Evolutionary conservation across 2,113 vertebrate genomes (phyloP), one percentile per base, ranked within the genome.

Genomic region (Picathartes gymnocephalus): DNA sequence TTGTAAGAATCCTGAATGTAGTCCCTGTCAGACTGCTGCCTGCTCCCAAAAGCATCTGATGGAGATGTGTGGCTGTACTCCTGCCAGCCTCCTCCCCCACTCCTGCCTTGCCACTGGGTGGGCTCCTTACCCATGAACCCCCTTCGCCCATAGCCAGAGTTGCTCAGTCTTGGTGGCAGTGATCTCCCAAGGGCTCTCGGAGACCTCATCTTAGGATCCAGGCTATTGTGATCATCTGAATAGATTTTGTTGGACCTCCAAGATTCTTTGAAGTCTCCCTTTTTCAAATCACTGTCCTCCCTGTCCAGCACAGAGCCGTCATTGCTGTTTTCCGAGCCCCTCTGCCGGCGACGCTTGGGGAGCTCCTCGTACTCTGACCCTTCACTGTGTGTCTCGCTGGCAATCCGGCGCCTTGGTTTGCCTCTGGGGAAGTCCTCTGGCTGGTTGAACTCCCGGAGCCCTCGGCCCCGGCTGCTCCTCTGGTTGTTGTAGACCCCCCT

Each of bases 351-450:
- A 14, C 99, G 98, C 92, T 99, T 99, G 27, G 99, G 99, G 22
- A 99, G 98, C 74, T 99, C 99, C 89, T 99, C 99, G 0, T 99
- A 99, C 65, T 99, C 99, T 0, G 99, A 99, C n/a, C 99, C 98
- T 93, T 99, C 99, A 1, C 99, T 99, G 84, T 99, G 98, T 0
- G 99, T 99, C 97, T 99, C 99, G 0, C 99, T 99, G 15, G 99
- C 99, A 4, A 99, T 99, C 11, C 99, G 95, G 19, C 99, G 98
- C 24, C 99, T 96, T 2, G 99, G 98, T 80, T 98, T 99, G 53
- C 98, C 98, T 30, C 99, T 96, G 60, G 99, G 98, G 78, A 98
- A 97, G 28, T 99, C 99, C 28, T 99, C 99, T 0, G 97, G 93
- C 68, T 98, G 98, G 35, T 96, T 96, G 28, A 98, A 98, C 20